Conservation (phyloP, 2,888 invertebrate species). For the Coleophora deauratella region DNA sequence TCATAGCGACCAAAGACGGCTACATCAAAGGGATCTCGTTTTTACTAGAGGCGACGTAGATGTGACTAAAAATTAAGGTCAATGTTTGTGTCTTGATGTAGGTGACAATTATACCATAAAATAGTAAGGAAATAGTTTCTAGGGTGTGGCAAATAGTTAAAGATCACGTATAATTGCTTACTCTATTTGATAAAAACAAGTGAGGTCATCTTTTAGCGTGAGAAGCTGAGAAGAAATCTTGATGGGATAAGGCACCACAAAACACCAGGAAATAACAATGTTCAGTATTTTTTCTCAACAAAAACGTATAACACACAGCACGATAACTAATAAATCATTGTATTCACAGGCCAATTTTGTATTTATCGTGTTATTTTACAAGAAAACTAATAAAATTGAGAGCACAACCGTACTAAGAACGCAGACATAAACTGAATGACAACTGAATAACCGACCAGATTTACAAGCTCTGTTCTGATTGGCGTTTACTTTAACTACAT, state of each 20-base stretch:
- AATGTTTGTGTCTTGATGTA: neutral
- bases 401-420: constrained; percentile 36
- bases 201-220: constrained; percentile 39
- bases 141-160: constrained; percentile 1
- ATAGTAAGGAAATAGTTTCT: neutral
- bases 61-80: neutral
- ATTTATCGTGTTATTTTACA: constrained; percentile 13
- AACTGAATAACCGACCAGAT: constrained; percentile 24
- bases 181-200: constrained; percentile 22
- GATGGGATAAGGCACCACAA: constrained; percentile 9
- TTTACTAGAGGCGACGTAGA: neutral
- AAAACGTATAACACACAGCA: constrained; percentile 28
- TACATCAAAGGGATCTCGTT: constrained; percentile 10
- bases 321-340: constrained; percentile 17
- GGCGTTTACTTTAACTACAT: constrained; percentile 2
- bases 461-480: constrained; percentile 13
- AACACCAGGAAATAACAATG: neutral
- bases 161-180: constrained; percentile 8
- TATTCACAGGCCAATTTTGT: constrained; percentile 3
- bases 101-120: neutral
- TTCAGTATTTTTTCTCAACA: constrained; percentile 2
- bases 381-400: constrained; percentile 18
- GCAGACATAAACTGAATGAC: constrained; percentile 25
- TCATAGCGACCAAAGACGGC: constrained; percentile 12
- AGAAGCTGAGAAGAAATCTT: constrained; percentile 14